Conservation (phyloP, 1,140 invertebrate genomes). For the Metopolophium dirhodum region DNA sequence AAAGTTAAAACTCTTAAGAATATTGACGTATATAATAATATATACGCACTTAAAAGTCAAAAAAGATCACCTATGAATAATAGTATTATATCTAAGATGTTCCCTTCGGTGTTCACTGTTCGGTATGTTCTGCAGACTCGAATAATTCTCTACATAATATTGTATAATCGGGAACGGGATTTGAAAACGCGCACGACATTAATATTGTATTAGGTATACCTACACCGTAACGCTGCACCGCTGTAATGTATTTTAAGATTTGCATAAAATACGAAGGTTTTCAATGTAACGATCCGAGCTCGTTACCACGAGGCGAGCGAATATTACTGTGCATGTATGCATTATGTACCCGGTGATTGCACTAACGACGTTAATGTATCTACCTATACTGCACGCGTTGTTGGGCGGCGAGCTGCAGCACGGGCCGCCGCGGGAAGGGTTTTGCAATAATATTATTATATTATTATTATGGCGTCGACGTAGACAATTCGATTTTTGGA, state of each 20-base stretch:
- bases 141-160: no score
- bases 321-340: neutral
- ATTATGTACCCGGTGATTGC: neutral
- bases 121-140: no score
- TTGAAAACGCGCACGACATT: neutral
- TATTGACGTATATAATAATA: no score
- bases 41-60: no score
- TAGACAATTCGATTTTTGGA: neutral
- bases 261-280: slow-evolving; percentile 1
- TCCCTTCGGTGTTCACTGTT: no score
- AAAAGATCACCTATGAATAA: no score
- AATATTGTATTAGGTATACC: neutral
- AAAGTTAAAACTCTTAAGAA: neutral
- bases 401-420: neutral
- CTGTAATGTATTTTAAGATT: slow-evolving; percentile 12
- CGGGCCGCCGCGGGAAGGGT: neutral
- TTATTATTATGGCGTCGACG: no score
- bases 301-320: neutral
- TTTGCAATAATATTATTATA: neutral
- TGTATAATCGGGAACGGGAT: neutral
- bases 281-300: neutral
- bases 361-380: neutral
- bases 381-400: neutral
- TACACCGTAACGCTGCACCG: neutral
- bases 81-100: no score